Evolutionary conservation across 2,797 vertebrate species (phyloP), one percentile per base, ranked within the genome.

Genomic region (Semaprochilodus insignis): DNA sequence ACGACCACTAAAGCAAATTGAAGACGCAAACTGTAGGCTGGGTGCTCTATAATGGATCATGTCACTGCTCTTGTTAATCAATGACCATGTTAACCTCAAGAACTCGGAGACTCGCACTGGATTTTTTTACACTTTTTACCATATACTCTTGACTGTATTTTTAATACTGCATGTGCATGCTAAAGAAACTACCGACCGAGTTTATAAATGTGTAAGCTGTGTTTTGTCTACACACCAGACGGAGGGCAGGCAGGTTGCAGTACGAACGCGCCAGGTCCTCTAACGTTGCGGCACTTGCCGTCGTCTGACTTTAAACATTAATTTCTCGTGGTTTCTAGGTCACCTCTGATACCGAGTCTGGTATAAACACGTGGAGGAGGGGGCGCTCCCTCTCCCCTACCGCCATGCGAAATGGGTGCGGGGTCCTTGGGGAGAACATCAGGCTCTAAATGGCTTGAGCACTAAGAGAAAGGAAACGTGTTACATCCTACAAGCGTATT

Each of bases 111-210:
- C 93, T 94, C 93, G 88, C 91, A 93, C 91, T 94, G 90, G 92
- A 93, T 93, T 94, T 48, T 44, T 95, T 91, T 94, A 94, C 91
- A 91, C 90, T 90, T 93, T 94, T 93, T 93, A 90, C 87, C 90
- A 87, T 87, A 80, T 92, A 92, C 90, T 94, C 90, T 48, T 91
- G 89, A 91, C 87, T 93, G 93, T 92, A 89, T 94, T 94, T 95
- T 92, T 88, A 93, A 91, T 91, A 93, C 92, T 94, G 94, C 94
- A 94, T 95, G 94, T 95, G 94, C 94, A 95, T 96, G 94, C 90
- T 74, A 78, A 74, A 89, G 76, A 91, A 89, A 84, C 85, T 87
- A 83, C 75, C 83, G 86, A 84, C 91, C 91, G 66, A 84, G 84
- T 91, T 90, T 93, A 91, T 89, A 90, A 89, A 89, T 91, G 91